phyloP scores from a whole-genome alignment of 2,113 vertebrate species.

The Emydura subglobosa region DNA sequence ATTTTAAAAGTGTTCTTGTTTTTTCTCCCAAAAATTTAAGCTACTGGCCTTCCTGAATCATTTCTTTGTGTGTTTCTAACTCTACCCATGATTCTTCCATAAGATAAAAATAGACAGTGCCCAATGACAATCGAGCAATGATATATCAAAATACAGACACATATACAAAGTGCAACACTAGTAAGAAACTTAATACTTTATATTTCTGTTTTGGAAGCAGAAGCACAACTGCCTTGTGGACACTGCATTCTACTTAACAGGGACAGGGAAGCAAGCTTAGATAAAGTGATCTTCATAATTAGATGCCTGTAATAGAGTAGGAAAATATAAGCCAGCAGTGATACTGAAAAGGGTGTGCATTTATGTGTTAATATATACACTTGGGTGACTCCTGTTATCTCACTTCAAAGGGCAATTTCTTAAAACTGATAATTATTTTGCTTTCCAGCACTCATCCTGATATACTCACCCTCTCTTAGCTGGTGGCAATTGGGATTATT shows the following conservation, averaged over 20 bases:
- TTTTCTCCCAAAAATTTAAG: background rate
- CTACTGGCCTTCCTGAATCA: fast-evolving
- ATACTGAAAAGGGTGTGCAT: background rate
- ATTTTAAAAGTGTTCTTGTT: background rate
- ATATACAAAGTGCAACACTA: background rate
- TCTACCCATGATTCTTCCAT: background rate
- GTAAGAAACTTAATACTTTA: background rate
- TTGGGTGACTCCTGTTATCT: background rate
- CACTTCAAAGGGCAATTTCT: background rate
- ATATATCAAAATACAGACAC: background rate
- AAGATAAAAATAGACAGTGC: background rate
- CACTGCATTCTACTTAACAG: background rate
- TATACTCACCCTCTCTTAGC: background rate
- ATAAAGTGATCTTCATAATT: constrained; percentile 1
- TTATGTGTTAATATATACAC: background rate
- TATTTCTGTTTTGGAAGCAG: background rate
- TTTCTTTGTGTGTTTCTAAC: background rate
- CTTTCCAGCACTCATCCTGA: background rate
- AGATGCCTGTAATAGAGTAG: background rate
- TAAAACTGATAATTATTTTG: background rate
- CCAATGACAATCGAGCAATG: background rate
- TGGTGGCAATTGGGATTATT: background rate
- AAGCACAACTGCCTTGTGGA: background rate
- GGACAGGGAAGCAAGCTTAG: background rate
- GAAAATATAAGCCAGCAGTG: background rate